These are phyloP conservation scores for Tupiocoris notatus DNA, from an alignment of 2,888 invertebrate species.

Conservation along the genomic window DNA sequence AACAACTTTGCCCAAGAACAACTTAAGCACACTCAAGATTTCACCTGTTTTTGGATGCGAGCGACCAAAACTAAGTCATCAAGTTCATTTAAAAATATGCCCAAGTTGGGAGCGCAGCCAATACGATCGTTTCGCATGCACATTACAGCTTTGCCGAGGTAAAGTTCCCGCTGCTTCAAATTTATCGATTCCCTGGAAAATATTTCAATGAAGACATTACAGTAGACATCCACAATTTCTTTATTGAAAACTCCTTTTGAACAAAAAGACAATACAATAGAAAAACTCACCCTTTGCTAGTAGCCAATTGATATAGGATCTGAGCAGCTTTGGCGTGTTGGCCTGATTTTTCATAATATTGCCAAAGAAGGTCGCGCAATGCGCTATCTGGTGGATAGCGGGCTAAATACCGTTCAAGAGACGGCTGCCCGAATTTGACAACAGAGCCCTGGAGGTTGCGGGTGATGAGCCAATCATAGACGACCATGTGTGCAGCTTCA, in stretches of 20 bases:
- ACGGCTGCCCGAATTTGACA: constrained; percentile 65
- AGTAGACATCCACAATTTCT: too few species aligned
- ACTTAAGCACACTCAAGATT: neutral
- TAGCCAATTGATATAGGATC: constrained; percentile 83
- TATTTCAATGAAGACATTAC: too few species aligned
- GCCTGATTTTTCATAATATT: constrained; percentile 88
- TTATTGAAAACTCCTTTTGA: too few species aligned
- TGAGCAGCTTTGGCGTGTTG: constrained; percentile 91
- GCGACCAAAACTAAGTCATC: constrained; percentile 94
- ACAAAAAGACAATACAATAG: neutral
- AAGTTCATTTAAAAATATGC: constrained; percentile 79
- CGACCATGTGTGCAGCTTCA: constrained; percentile 83
- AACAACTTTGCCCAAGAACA: neutral
- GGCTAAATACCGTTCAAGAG: constrained; percentile 72
- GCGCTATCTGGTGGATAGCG: constrained; percentile 57
- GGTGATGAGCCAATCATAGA: constrained; percentile 90
- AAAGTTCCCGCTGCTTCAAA: constrained; percentile 79
- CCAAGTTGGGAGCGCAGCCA: constrained; percentile 69
- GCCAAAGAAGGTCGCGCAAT: constrained; percentile 86
- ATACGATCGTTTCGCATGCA: constrained; percentile 87
- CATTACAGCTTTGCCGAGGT: constrained; percentile 90
- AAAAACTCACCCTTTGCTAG: constrained; percentile 58
- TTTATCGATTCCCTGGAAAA: constrained; percentile 66
- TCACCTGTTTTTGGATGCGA: constrained; percentile 68
- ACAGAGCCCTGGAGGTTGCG: constrained; percentile 71